phyloP scores from a whole-genome alignment of 2,888 invertebrate species.

The Rhingia campestris region DNA sequence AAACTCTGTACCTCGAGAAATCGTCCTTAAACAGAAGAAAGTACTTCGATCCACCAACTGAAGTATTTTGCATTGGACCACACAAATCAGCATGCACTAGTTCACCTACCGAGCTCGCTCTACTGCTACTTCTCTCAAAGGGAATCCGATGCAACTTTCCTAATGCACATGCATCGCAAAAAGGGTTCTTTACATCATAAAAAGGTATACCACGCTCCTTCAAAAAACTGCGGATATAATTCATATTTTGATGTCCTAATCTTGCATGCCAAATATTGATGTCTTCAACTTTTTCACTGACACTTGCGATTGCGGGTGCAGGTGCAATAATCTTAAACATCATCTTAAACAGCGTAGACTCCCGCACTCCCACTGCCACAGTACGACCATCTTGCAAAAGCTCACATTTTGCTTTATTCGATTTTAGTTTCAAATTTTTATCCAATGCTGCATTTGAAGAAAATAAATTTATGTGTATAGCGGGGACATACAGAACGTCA shows the following conservation, averaged over 20 bases:
- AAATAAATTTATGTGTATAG: constrained; percentile 70
- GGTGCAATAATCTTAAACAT: constrained; percentile 13
- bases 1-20: constrained; percentile 17
- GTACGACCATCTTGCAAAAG: background rate
- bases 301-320: background rate
- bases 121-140: constrained; percentile 18
- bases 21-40: constrained; percentile 24
- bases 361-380: constrained; percentile 23
- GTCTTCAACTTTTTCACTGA: background rate
- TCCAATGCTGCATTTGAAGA: constrained; percentile 70
- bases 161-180: constrained; percentile 12
- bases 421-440: constrained; percentile 54
- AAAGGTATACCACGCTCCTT: background rate
- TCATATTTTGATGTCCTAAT: constrained; percentile 15
- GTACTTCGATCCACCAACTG: constrained; percentile 25
- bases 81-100: constrained; percentile 12
- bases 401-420: constrained; percentile 27
- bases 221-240: constrained; percentile 1
- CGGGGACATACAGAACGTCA: constrained; percentile 72
- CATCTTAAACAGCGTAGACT: constrained; percentile 7
- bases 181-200: background rate
- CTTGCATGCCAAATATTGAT: constrained; percentile 11
- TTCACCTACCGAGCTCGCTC: constrained; percentile 11
- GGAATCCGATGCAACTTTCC: constrained; percentile 10
- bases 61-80: constrained; percentile 26